Base-by-base conservation (phyloP, 1,140 invertebrate genomes). In the Whitmania pigra region DNA sequence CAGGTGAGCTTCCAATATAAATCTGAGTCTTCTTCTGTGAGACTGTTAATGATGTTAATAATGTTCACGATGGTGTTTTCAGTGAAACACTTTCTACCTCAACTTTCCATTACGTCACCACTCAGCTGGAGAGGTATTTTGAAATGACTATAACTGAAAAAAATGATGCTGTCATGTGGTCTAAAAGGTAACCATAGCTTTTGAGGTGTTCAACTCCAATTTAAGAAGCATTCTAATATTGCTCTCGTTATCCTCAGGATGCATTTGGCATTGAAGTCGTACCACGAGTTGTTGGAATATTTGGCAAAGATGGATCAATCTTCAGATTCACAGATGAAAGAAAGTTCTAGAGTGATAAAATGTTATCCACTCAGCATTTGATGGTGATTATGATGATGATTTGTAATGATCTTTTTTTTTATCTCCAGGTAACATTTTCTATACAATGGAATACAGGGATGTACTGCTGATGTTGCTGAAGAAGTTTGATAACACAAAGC, bases 391-490 rank as follows among this genome's bases (percentile, higher is more conserved):
- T 54, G 49, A 29, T 71, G 18, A 53, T 68, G n/a, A 31, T 31
- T 31, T 6, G n/a, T 31, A 68, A 68, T 40, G n/a, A 11, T 68
- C 36, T 11, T 22, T 68, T n/a, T 22, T 68, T n/a, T 68, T 43
- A 31, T 9, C 36, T 11, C 18, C 71, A 81, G 79, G 78, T 75
- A 82, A 82, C 83, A 87, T 97, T 74, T 96, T 96, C 82, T 96
- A 97, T 81, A 88, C 94, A 17, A 84, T 91, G 73, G 94, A 97
- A 82, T 97, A 96, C 83, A 86, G 94, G 74, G 94, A 97, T 81
- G 88, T 94, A 76, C 87, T 94, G 78, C 81, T 94, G 40, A 86
- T 86, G 55, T 86, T 92, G 70, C 82, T 96, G 74, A 83, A 90
- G 49, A 88, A 87, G 75, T 97, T 88, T 83, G 88, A 95, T 80